Evolutionary conservation across 2,888 invertebrate genomes (phyloP).

Genomic region (Acanthacorydalis orientalis): DNA sequence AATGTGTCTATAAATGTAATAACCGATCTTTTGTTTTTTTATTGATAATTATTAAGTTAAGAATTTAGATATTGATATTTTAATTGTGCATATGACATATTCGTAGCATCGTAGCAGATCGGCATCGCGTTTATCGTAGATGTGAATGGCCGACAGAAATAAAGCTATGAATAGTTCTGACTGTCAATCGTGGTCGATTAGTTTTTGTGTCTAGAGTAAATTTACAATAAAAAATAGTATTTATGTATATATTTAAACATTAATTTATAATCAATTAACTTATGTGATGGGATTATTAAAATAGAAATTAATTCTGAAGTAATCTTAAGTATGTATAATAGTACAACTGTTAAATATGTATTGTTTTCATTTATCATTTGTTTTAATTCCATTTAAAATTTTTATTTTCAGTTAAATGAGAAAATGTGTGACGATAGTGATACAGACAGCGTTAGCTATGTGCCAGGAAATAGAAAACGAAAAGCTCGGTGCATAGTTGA

Average conservation of each 20-base stretch:
- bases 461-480: not conserved
- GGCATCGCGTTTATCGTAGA: not conserved
- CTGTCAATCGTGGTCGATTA: constrained; percentile 4
- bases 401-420: not conserved
- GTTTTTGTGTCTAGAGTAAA: not conserved
- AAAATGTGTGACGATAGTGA: constrained; percentile 22
- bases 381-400: no score
- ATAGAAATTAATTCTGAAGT: no score
- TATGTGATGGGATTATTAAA: not conserved
- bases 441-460: constrained; percentile 4
- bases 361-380: no score
- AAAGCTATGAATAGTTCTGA: constrained; percentile 4
- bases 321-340: no score
- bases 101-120: no score
- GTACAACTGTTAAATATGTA: no score
- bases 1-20: not conserved
- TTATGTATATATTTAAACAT: not conserved
- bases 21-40: not conserved
- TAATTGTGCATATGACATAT: no score
- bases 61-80: no score
- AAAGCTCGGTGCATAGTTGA: constrained; percentile 12
- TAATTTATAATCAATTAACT: not conserved
- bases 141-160: constrained; percentile 6
- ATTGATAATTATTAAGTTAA: not conserved
- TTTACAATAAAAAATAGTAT: not conserved